Evolutionary conservation across 2,113 vertebrate species (phyloP).

Genomic region (Laticauda laticaudata): DNA sequence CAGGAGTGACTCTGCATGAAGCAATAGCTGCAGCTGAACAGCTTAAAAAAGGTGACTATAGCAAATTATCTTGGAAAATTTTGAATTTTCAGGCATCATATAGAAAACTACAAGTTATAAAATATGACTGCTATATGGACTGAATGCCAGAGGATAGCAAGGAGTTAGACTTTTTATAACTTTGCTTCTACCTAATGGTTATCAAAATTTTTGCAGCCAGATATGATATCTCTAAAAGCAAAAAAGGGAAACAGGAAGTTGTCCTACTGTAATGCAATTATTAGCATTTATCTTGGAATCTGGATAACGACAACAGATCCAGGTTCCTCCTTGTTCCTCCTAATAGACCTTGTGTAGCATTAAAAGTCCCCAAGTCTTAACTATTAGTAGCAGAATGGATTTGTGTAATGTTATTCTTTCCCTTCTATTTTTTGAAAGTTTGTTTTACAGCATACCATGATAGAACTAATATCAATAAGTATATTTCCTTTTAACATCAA

Average conservation of each 20-base stretch:
- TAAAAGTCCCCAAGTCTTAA: neutral
- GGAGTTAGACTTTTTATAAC: neutral
- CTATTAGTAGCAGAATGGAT: neutral
- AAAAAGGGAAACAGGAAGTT: neutral
- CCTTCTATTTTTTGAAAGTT: neutral
- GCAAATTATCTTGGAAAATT: conserved; percentile 15
- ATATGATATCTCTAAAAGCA: neutral
- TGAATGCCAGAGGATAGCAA: neutral
- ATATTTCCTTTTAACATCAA: neutral
- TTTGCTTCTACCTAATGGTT: neutral
- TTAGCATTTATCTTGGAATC: neutral
- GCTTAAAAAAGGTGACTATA: conserved; percentile 84
- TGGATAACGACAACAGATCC: neutral
- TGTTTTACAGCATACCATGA: neutral
- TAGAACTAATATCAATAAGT: neutral
- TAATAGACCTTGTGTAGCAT: neutral
- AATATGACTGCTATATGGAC: neutral
- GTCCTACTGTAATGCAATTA: neutral
- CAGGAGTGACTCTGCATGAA: conserved; percentile 90
- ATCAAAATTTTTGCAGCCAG: neutral
- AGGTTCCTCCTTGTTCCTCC: neutral
- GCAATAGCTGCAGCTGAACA: conserved; percentile 87
- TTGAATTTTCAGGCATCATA: neutral
- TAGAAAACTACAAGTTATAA: neutral
- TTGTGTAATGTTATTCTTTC: neutral